phyloP scores from a whole-genome alignment of 1,140 invertebrate species.

The Orchestia grillus region DNA sequence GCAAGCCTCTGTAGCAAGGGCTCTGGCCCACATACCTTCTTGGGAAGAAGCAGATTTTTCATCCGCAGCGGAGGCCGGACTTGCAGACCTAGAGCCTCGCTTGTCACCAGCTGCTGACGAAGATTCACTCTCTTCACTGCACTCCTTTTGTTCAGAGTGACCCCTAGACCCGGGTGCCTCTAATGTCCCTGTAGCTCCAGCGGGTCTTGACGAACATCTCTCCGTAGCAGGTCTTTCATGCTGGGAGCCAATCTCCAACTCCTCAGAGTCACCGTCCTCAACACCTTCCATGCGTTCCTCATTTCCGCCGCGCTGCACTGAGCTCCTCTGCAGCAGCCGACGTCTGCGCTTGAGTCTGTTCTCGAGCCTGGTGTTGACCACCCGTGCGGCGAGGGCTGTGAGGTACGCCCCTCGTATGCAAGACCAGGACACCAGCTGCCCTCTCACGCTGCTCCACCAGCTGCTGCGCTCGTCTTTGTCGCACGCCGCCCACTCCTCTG shows the following conservation, averaged over 20 bases:
- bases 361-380: constrained; percentile 14
- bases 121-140: not conserved
- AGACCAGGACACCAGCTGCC: constrained; percentile 24
- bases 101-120: not conserved
- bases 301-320: not conserved
- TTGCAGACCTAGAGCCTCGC: not conserved
- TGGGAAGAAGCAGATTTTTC: not conserved
- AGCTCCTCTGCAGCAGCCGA: not conserved
- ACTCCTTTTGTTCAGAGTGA: not conserved
- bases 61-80: not conserved
- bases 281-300: not conserved
- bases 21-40: not conserved
- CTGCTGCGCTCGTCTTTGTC: not conserved
- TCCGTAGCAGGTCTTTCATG: not conserved
- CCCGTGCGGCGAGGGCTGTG: not conserved
- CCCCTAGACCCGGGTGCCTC: not conserved
- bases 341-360: not conserved
- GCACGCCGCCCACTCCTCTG: not conserved
- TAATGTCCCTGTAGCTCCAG: not conserved
- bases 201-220: not conserved
- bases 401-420: constrained; percentile 4
- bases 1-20: too few relatives aligned
- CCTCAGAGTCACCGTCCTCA: not conserved
- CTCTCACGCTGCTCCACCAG: constrained; percentile 28
- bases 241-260: not conserved